Evolutionary conservation across 2,797 vertebrate species (phyloP).

Genomic region (Spinus pinus): DNA sequence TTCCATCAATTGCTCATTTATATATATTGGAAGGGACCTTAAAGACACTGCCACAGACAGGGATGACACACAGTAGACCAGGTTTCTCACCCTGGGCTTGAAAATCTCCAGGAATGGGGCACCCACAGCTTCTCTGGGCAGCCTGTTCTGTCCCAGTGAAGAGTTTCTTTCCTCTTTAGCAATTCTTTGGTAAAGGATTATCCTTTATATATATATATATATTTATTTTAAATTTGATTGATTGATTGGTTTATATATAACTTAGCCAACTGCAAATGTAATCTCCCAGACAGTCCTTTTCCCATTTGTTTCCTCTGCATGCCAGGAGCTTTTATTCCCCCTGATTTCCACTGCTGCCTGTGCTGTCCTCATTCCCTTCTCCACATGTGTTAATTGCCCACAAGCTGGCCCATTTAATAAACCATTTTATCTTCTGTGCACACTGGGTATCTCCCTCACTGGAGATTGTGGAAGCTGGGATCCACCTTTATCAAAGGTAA

Average conservation of each 20-base stretch:
- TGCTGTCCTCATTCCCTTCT: neutral
- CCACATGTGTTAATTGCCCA: neutral
- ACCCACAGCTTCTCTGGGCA: too few relatives aligned
- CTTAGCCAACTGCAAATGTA: neutral
- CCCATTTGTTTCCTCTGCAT: neutral
- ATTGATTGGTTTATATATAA: neutral
- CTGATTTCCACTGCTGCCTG: neutral
- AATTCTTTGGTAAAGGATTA: too few relatives aligned
- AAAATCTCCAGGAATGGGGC: too few relatives aligned
- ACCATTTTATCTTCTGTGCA: neutral
- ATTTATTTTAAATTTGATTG: too few relatives aligned
- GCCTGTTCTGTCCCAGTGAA: too few relatives aligned
- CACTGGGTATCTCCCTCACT: accelerated
- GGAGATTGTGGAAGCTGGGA: neutral
- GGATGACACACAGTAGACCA: too few relatives aligned
- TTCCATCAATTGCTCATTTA: neutral
- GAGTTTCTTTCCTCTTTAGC: too few relatives aligned
- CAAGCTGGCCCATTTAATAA: neutral
- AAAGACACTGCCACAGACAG: too few relatives aligned
- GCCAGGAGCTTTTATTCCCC: neutral
- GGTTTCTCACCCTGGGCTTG: too few relatives aligned
- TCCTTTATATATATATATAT: too few relatives aligned
- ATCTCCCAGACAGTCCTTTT: neutral
- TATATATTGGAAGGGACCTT: neutral
- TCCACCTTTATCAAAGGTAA: neutral